phyloP scores from a whole-genome alignment of 2,113 vertebrate species.

The Sinocyclocheilus grahami region DNA sequence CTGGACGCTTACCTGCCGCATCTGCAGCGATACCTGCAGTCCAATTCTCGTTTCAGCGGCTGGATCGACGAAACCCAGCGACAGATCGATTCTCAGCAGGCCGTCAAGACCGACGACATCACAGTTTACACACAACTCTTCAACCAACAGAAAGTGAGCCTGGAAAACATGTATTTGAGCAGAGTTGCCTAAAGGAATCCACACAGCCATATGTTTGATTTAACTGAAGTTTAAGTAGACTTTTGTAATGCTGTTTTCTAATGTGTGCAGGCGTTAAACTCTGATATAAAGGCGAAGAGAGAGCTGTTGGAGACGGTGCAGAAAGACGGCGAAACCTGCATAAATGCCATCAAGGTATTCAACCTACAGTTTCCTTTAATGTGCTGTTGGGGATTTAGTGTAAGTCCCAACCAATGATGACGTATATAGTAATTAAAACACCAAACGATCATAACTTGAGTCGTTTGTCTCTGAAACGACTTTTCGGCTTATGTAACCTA shows the following conservation, averaged over 20 bases:
- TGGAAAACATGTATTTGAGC: neutral
- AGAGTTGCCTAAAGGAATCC: neutral
- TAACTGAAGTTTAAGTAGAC: neutral
- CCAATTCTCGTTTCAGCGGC: conserved; percentile 78
- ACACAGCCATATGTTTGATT: neutral
- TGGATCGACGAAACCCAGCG: conserved; percentile 86
- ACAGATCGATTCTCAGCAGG: conserved; percentile 82
- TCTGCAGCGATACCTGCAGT: conserved; percentile 83
- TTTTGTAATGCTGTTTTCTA: neutral
- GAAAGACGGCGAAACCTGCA: conserved; percentile 84
- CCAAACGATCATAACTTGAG: neutral
- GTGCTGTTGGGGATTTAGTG: neutral
- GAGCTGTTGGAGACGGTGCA: conserved; percentile 87
- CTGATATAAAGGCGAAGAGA: conserved; percentile 86
- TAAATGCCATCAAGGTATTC: conserved; percentile 87
- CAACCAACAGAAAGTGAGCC: conserved; percentile 86
- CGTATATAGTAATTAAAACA: neutral
- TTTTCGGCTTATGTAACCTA: neutral
- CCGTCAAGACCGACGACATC: conserved; percentile 79
- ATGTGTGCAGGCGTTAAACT: conserved; percentile 82
- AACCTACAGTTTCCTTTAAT: neutral
- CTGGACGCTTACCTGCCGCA: conserved; percentile 86
- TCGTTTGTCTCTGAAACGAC: neutral
- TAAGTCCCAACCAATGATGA: neutral
- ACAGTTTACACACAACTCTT: conserved; percentile 78